These are phyloP conservation scores for Pardalotus punctatus DNA, from an alignment of 2,113 vertebrate genomes.

Conservation along the genomic window DNA sequence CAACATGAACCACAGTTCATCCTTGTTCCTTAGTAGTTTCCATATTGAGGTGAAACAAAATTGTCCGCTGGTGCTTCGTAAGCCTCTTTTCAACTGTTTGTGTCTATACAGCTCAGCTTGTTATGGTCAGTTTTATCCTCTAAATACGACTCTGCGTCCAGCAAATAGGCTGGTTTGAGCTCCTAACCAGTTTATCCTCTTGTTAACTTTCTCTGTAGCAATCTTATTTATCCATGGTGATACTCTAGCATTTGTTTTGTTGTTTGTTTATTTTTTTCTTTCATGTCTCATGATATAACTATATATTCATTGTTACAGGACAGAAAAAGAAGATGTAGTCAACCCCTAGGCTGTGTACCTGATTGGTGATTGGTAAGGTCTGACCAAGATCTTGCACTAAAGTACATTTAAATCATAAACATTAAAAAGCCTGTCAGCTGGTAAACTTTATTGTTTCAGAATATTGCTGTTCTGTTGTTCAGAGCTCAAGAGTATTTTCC, in stretches of 20 bases:
- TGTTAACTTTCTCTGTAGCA: not conserved
- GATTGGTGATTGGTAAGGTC: not conserved
- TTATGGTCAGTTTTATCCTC: not conserved
- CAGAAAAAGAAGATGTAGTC: not conserved
- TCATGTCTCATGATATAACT: fast-evolving
- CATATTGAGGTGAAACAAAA: not conserved
- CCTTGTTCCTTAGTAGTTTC: not conserved
- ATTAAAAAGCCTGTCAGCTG: not conserved
- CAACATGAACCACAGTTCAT: not conserved
- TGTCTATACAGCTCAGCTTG: not conserved
- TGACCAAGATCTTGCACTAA: not conserved
- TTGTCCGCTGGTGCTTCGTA: not conserved
- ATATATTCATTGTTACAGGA: not conserved
- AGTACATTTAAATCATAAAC: not conserved
- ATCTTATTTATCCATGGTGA: not conserved
- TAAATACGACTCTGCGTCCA: not conserved
- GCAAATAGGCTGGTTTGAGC: not conserved
- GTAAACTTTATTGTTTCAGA: not conserved
- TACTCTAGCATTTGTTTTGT: not conserved
- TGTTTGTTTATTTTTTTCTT: not conserved
- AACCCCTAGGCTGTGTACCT: not conserved
- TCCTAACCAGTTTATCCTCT: not conserved
- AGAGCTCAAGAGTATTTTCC: not conserved
- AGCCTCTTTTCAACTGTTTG: not conserved
- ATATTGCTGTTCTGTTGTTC: not conserved